Conservation (phyloP, 2,797 vertebrate genomes). For the Bufotes viridis region DNA sequence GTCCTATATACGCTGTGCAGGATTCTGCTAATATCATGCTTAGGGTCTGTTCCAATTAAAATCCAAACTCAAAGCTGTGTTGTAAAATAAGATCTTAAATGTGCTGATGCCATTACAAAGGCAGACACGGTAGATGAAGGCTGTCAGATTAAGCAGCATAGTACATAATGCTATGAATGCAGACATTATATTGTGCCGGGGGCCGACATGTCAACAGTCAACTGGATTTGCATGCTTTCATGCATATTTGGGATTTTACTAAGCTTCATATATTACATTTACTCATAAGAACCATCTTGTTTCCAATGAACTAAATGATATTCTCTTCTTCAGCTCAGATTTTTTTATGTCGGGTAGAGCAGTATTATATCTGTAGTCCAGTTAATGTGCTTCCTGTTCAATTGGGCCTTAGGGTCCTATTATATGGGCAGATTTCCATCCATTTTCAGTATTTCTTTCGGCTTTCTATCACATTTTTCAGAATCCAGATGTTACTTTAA, state of each 20-base stretch:
- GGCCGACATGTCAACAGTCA: neutral
- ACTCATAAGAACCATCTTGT: neutral
- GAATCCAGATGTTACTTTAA: too few species aligned
- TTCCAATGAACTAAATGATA: neutral
- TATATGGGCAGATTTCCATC: too few species aligned
- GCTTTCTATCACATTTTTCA: too few species aligned
- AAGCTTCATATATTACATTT: neutral
- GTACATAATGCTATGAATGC: neutral
- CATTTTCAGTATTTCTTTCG: too few species aligned
- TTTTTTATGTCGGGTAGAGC: neutral
- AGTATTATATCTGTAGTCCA: too few species aligned
- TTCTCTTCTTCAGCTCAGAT: neutral
- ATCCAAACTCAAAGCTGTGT: neutral
- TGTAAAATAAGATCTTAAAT: neutral
- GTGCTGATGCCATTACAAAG: neutral
- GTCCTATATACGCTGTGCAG: neutral
- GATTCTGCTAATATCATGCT: neutral
- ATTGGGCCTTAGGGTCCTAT: neutral
- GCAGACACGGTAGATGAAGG: neutral
- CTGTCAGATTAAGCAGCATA: neutral
- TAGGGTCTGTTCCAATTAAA: constrained; percentile 5
- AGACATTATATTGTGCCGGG: neutral
- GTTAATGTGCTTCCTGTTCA: neutral
- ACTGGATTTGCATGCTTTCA: neutral
- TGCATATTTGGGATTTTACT: neutral